Percentiles rank a stretch among this genome's conserved stretches.
Evolutionary conservation across 2,888 invertebrate genomes (phyloP).

Genomic region (Autographa gamma): DNA sequence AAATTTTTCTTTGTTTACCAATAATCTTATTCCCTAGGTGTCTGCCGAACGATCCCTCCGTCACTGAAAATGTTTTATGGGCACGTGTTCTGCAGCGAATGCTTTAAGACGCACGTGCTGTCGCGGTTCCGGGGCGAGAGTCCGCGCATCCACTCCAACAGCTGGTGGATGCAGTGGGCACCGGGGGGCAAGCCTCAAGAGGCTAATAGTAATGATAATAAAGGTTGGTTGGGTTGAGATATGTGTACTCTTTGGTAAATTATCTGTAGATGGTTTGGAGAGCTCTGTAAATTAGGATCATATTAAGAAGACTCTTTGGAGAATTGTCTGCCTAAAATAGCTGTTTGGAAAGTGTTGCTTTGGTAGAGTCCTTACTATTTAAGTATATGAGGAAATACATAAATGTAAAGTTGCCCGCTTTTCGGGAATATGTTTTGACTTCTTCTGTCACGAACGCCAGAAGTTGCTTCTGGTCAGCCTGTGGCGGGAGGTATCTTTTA

Average conservation of each 20-base stretch:
- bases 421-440: too few species aligned
- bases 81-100: conserved; percentile 83
- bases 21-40: conserved; percentile 63
- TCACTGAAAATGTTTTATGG: conserved; percentile 84
- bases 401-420: too few species aligned
- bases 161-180: conserved; percentile 84
- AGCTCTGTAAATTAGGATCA: too few species aligned
- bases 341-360: neutral
- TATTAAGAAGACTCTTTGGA: neutral
- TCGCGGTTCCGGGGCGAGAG: conserved; percentile 73
- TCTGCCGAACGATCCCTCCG: conserved; percentile 79
- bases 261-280: too few species aligned
- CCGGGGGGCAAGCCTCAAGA: conserved; percentile 68
- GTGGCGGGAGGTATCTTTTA: too few species aligned
- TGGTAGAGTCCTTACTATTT: too few species aligned
- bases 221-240: conserved; percentile 38
- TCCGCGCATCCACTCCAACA: conserved; percentile 73
- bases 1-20: too few species aligned
- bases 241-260: too few species aligned
- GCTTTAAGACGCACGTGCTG: conserved; percentile 81
- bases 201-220: conserved; percentile 44
- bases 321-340: neutral
- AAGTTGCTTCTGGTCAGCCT: too few species aligned
- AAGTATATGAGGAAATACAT: too few species aligned
- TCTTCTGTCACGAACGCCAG: too few species aligned